Evolutionary conservation across 2,888 invertebrate species (phyloP), one percentile per base, ranked within the genome.

Genomic region (Lepidocyrtinus sp.): DNA sequence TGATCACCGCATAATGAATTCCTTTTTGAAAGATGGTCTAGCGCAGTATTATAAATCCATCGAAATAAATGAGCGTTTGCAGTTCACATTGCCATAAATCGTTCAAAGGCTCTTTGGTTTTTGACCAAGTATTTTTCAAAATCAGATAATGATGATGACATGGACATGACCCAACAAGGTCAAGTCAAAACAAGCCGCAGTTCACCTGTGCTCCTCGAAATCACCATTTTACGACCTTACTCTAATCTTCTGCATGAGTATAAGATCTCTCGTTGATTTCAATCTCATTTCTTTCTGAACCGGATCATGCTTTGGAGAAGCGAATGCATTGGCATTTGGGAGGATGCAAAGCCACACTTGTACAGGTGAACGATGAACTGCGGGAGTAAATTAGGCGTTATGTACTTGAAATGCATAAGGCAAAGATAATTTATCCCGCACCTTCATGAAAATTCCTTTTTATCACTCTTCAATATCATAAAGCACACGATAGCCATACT

Each of bases 341-440:
- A 36, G 12, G 36, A 36, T 36, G 36, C 5, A 36, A 36, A 36
- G 36, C 5, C 21, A 21, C 19, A 45, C 45, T 19, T 17, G 36
- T n/a, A n/a, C 63, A 46, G 24, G 46, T 68, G 55, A 50, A 68
- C n/a, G 24, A 22, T 68, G 55, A 50, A 68, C n/a, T 50, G 22
- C 24, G 15, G 50, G 65, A 21, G 36, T 21, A 45, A 50, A 50
- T 50, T 50, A n/a, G 50, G 50, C 50, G 50, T 50, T 7, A 50
- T 2, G 1, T 17, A 50, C 17, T 50, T 50, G n/a, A 50, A 36
- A 36, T 36, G 12, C 36, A 36, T 36, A 7, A 36, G 12, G 50
- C 15, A 50, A 17, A 50, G 45, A 75, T 75, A 75, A 75, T 26
- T 75, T 68, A 75, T 50, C 75, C 75, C 67, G 24, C 67, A 21